Evolutionary conservation across 2,888 invertebrate species (phyloP), one percentile per base, ranked within the genome.

Genomic region (Pharmacophagus antenor): DNA sequence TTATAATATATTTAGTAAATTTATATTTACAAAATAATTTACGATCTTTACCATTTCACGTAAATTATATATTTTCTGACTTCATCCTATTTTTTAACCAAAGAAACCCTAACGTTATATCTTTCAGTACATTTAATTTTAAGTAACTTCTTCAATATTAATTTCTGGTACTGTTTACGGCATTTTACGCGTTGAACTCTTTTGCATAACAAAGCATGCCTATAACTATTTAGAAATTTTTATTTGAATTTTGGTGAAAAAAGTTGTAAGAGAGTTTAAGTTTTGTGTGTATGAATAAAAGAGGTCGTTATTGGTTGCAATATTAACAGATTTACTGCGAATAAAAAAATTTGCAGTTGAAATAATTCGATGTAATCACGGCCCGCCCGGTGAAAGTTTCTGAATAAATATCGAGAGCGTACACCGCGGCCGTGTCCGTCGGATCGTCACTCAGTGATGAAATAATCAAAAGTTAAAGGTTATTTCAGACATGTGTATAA

Each of bases 401-500:
- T 60, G 62, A 60, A 62, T 62, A 60, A 64, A 63, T 55, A 63
- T 56, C 31, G 62, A 51, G 58, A 62, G 51, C 61, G 47, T 42
- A 50, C 61, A 62, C 49, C 42, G 47, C 58, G 60, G 42, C 61
- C 60, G 59, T 47, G n/a, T 57, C 54, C 58, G 44, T 56, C 54
- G 37, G 57, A 48, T 53, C 56, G 52, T 48, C 49, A 57, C 58
- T 55, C 31, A n/a, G 18, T 44, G 42, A 10, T 18, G 42, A 44
- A 44, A 44, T 44, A 44, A 18, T 44, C 8, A 44, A 44, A 44
- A 44, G 18, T 37, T 18, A 44, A 44, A 44, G 42, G 42, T 44
- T 44, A 44, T 18, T 20, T 20, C 42, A 5, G 18, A 44, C 2
- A 44, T 44, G 6, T 17, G 8, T 18, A n/a, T 8, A 37, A 37